Base-by-base conservation (phyloP, 1,140 invertebrate genomes). In the Trichonephila clavipes region DNA sequence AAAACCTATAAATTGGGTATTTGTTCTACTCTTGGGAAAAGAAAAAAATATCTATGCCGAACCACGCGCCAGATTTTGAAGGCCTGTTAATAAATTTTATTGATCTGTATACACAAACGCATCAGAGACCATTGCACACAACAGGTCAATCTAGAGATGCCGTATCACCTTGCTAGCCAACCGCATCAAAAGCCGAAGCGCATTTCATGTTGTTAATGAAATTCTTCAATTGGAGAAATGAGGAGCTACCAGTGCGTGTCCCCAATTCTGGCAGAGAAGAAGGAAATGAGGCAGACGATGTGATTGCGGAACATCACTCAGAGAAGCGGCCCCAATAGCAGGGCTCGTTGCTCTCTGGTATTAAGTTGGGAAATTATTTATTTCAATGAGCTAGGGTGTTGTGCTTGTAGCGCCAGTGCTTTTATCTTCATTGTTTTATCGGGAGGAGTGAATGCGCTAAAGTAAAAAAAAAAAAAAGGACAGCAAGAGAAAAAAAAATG, bases 351-450 rank as follows among this genome's bases (percentile, higher is more conserved):
- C 82, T 21, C 77, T 8, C 77, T 77, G 12, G 81, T 77, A 85
- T 87, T 72, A 64, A 92, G 85, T 72, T 61, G 77, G 89, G 89
- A 72, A 72, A 92, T 92, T 24, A 87, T 87, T 92, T 92, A 92
- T 92, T 92, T 58, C 87, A 34, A 19, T 10, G 34, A 61, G 66
- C 66, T 61, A 16, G 51, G 82, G 91, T 92, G 64, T 92, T 58
- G 82, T 21, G 51, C 89, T 62, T 88, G 87, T 88, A 64, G 69
- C 77, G 18, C 16, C 28, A 61, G 83, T 40, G 83, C 85, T 72
- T 92, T 92, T 92, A 92, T 83, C 91, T 64, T 92, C 91, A 92
- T 92, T 87, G 90, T 87, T 92, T 69, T 61, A 86, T 72, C 16
- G 51, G 19, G 62, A 82, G 59, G 62, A 72, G 61, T 66, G 62